phyloP scores from a whole-genome alignment of 1,140 invertebrate genomes.

The Pectinophora gossypiella region DNA sequence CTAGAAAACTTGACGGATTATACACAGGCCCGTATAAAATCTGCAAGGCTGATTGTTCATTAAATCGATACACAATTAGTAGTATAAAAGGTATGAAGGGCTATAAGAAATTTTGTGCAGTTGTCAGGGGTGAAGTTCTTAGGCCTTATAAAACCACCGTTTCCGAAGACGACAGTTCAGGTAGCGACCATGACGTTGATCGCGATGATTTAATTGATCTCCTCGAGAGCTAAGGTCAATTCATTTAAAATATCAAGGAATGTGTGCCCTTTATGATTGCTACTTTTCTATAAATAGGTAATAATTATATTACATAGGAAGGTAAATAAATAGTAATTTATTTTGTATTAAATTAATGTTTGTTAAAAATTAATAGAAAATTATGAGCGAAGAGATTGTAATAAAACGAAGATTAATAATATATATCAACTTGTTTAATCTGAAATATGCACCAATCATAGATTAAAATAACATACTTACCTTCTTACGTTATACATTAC shows the following conservation, averaged over 20 bases:
- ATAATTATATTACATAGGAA: neutral
- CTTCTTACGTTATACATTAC: too few relatives aligned
- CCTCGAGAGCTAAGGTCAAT: neutral
- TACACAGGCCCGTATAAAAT: constrained; percentile 13
- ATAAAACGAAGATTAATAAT: neutral
- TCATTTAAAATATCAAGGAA: neutral
- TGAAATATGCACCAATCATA: neutral
- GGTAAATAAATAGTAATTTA: neutral
- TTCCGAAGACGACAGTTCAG: constrained; percentile 7
- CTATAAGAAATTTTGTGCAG: constrained; percentile 10
- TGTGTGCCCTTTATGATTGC: neutral
- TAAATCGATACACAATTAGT: constrained; percentile 12
- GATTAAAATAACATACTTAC: too few relatives aligned
- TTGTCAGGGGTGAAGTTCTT: constrained; percentile 6
- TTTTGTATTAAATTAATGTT: neutral
- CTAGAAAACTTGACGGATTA: constrained; percentile 2
- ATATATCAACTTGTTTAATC: neutral
- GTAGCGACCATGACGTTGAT: neutral
- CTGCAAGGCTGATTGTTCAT: constrained; percentile 2
- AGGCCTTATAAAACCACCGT: constrained; percentile 11
- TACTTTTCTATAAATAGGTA: neutral
- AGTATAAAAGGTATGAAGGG: constrained; percentile 15
- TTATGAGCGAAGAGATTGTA: neutral
- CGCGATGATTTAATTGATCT: neutral
- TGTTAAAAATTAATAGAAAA: neutral